These are phyloP conservation scores for Microcebus ravelobensis DNA, from an alignment of 2,113 vertebrate species.

Conservation along the genomic window DNA sequence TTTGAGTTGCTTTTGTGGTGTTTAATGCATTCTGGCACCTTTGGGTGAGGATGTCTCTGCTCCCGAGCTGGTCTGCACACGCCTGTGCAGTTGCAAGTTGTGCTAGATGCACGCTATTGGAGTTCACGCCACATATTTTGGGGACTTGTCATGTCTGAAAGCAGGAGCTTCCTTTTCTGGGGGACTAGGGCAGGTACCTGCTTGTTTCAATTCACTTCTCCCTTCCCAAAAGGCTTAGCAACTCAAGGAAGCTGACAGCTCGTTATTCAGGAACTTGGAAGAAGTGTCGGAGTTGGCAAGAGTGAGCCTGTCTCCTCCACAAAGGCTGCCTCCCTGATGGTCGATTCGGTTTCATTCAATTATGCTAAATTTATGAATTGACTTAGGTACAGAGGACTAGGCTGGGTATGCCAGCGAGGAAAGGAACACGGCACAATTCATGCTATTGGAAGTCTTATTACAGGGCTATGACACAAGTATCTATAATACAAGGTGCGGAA, in stretches of 20 bases:
- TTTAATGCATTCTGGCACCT: not conserved
- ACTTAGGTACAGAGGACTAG: not conserved
- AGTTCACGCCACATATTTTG: conserved; percentile 49
- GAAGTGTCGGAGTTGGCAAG: conserved; percentile 26
- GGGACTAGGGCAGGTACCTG: conserved; percentile 14
- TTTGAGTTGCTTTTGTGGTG: not conserved
- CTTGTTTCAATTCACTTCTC: conserved; percentile 45
- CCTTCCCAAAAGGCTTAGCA: conserved; percentile 58
- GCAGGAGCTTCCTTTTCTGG: conserved; percentile 26
- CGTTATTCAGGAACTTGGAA: conserved; percentile 63
- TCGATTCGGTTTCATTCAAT: not conserved
- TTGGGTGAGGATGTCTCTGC: not conserved
- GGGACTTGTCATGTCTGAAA: conserved; percentile 69
- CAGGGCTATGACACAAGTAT: not conserved
- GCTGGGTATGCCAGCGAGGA: not conserved
- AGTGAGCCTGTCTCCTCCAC: not conserved
- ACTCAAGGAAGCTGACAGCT: conserved; percentile 51
- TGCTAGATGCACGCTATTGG: not conserved
- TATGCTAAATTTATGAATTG: not conserved
- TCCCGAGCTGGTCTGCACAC: not conserved
- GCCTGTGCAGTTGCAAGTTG: not conserved
- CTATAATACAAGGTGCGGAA: fast-evolving
- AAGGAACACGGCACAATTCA: not conserved
- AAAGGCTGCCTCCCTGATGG: not conserved
- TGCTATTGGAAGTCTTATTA: not conserved